A percentile compares a stretch with the other conserved stretches of the same genome.
These are phyloP conservation scores for Pissodes strobi DNA, from an alignment of 1,140 invertebrate species.

Conservation along the genomic window DNA sequence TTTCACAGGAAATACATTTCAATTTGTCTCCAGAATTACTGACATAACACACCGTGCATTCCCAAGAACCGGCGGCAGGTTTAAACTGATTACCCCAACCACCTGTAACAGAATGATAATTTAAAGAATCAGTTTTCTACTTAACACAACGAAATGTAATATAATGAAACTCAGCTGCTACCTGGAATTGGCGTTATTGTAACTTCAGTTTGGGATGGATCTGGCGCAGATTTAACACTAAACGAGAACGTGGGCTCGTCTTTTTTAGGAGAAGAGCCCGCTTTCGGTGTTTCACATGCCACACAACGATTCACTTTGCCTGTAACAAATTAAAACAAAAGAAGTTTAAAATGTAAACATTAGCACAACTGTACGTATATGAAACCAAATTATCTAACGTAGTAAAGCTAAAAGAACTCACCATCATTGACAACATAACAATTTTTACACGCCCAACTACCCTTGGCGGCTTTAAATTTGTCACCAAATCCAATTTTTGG, in stretches of 20 bases:
- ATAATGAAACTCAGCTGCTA: slow-evolving; percentile 32
- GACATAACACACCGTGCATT: slow-evolving; percentile 68
- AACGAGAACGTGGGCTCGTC: slow-evolving; percentile 39
- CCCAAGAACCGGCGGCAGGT: slow-evolving; percentile 69
- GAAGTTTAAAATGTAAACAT: too few species aligned
- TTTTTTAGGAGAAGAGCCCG: slow-evolving; percentile 50
- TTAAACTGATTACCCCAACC: slow-evolving; percentile 65
- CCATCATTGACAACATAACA: slow-evolving; percentile 67
- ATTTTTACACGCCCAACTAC: slow-evolving; percentile 70
- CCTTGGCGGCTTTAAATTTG: slow-evolving; percentile 69
- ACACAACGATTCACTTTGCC: slow-evolving; percentile 58
- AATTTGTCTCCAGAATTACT: slow-evolving; percentile 58
- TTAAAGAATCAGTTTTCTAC: too few species aligned
- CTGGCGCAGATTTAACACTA: slow-evolving; percentile 54
- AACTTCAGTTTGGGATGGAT: background rate
- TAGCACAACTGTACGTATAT: too few species aligned
- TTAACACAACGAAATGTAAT: too few species aligned
- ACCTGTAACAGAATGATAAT: too few species aligned
- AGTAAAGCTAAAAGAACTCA: slow-evolving; percentile 5
- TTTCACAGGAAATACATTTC: slow-evolving; percentile 64
- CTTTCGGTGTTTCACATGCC: slow-evolving; percentile 61
- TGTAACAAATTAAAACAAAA: too few species aligned
- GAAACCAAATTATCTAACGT: background rate
- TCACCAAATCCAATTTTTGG: slow-evolving; percentile 55
- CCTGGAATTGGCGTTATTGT: background rate